Evolutionary conservation across 2,113 vertebrate genomes (phyloP).

Genomic region (Eurystomus gularis): DNA sequence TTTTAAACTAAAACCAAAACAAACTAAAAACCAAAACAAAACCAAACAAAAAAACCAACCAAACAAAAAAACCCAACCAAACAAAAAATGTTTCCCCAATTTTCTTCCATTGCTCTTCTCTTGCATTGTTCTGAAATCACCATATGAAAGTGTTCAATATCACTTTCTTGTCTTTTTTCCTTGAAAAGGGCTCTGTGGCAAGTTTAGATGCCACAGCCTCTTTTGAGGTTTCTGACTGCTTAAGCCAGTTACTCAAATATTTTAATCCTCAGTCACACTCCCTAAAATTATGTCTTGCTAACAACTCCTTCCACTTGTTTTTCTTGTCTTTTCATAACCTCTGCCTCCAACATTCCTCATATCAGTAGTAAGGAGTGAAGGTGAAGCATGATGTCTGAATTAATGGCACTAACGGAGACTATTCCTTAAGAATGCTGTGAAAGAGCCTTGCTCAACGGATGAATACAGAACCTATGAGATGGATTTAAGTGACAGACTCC

Average conservation of each 20-base stretch:
- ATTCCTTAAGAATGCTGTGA: background rate
- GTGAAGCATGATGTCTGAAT: background rate
- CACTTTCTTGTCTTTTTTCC: background rate
- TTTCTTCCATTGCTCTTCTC: background rate
- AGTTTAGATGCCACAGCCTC: background rate
- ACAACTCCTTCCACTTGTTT: background rate
- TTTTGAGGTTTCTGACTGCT: background rate
- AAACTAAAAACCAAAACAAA: background rate
- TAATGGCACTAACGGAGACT: background rate
- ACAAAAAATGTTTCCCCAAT: background rate
- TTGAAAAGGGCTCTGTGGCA: background rate
- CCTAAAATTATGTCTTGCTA: background rate
- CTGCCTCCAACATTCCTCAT: background rate
- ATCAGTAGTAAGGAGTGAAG: background rate
- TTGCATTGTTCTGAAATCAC: background rate
- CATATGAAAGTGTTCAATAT: background rate
- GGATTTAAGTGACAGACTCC: background rate
- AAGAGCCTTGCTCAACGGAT: background rate
- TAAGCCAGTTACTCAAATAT: background rate
- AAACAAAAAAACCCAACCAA: background rate
- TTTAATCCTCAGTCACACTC: background rate
- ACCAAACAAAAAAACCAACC: background rate
- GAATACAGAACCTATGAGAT: background rate
- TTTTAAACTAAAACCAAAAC: background rate
- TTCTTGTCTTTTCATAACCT: background rate